Evolutionary conservation across 2,797 vertebrate genomes (phyloP).

Genomic region (Rhadinocentrus ornatus): DNA sequence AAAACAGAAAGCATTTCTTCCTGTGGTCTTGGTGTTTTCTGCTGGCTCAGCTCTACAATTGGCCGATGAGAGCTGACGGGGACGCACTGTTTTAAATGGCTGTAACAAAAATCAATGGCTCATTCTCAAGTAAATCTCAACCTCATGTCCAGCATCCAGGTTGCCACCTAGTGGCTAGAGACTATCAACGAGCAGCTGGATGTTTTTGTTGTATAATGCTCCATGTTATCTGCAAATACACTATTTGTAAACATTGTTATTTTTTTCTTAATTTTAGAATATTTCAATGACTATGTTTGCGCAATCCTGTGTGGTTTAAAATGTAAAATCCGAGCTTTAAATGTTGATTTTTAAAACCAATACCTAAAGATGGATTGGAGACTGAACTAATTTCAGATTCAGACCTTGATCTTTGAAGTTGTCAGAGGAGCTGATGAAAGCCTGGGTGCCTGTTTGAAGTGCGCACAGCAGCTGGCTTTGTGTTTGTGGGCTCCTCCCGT

Average conservation of each 20-base stretch:
- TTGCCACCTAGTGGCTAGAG: constrained; percentile 64
- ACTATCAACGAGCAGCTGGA: constrained; percentile 42
- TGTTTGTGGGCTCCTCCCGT: constrained; percentile 74
- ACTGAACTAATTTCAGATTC: background rate
- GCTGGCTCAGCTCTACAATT: constrained; percentile 48
- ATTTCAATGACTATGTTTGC: background rate
- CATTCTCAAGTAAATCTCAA: constrained; percentile 23
- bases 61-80: constrained; percentile 32
- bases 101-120: constrained; percentile 52
- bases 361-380: background rate
- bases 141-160: constrained; percentile 6
- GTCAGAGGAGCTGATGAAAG: constrained; percentile 36
- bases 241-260: background rate
- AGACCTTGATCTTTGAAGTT: constrained; percentile 32
- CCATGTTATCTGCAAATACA: constrained; percentile 23
- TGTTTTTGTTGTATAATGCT: constrained; percentile 17
- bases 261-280: background rate
- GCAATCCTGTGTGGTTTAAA: background rate
- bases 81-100: constrained; percentile 28
- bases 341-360: background rate
- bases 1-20: background rate
- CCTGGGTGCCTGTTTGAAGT: constrained; percentile 47
- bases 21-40: constrained; percentile 5
- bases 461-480: constrained; percentile 67
- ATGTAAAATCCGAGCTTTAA: background rate